A percentile compares a stretch with the other conserved stretches of the same genome.
These are phyloP conservation scores for Octopus sinensis DNA, from an alignment of 1,140 invertebrate genomes.

Conservation along the genomic window DNA sequence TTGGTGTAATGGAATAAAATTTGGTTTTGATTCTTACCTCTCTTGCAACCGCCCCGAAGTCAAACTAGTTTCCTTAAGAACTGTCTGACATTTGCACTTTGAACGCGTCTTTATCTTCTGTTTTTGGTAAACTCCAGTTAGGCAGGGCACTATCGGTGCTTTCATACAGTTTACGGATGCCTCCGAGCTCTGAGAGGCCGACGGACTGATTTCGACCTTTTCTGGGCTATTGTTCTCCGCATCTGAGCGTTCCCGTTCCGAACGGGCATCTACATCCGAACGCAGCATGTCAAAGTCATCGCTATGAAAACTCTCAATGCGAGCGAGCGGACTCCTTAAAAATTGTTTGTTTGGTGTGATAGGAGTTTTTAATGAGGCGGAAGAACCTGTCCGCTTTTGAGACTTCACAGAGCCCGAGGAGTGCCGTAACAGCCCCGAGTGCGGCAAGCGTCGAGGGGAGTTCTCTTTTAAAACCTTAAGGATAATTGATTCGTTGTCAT, in stretches of 20 bases:
- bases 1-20: too few species aligned
- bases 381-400: constrained; percentile 9
- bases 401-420: constrained; percentile 11
- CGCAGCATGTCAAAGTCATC: constrained; percentile 48
- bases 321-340: constrained; percentile 46
- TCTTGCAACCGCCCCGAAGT: constrained; percentile 25
- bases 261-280: constrained; percentile 16
- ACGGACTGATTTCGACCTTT: constrained; percentile 27
- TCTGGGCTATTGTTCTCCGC: constrained; percentile 31
- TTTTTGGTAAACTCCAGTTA: constrained; percentile 41
- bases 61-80: constrained; percentile 23
- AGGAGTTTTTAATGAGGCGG: constrained; percentile 29
- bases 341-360: constrained; percentile 47
- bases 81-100: constrained; percentile 39
- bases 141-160: constrained; percentile 49
- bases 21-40: neutral
- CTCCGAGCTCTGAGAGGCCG: constrained; percentile 23
- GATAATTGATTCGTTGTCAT: constrained; percentile 11
- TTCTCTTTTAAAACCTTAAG: constrained; percentile 1
- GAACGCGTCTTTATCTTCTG: constrained; percentile 41
- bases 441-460: neutral
- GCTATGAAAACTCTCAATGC: constrained; percentile 54
- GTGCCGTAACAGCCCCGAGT: neutral
- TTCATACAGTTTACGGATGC: constrained; percentile 40
- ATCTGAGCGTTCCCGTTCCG: constrained; percentile 20